Base-by-base conservation (phyloP, 2,113 vertebrate species). In the Chamaetylas fuelleborni region DNA sequence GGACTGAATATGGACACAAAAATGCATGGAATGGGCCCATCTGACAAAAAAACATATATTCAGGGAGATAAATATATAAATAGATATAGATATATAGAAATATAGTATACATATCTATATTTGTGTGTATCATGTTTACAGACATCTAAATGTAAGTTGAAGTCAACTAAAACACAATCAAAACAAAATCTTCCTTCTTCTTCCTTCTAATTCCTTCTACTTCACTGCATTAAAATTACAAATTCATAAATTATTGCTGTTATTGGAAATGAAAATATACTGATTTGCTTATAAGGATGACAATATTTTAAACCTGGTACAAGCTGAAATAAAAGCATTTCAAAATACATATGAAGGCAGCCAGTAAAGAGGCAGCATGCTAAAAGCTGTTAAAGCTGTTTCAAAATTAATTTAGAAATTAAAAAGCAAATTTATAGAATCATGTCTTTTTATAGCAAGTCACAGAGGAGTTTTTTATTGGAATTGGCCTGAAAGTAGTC, bases 401-500 rank as follows among this genome's bases (percentile, higher is more conserved):
- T 69, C 66, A 82, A 82, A 87, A 85, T 58, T 29, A 82, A 82
- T 66, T 79, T 60, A 81, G 40, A 85, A 89, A 93, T 81, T 31
- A 53, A 58, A 65, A 77, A 93, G 17, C 29, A 80, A 82, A 83
- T 66, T 87, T 34, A 58, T 88, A 62, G 79, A 90, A 54, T 45
- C 8, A 9, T 31, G 3, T 48, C 50, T 90, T 88, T 86, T 77
- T 81, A 78, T n/a, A 90, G 82, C 14, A 93, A 70, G 34, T 57
- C 93, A 82, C 62, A 60, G 61, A 88, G 45, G 71, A 83, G 24
- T 7, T 83, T 92, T 74, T 85, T 28, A 70, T 67, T 92, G 33
- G 67, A 93, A 83, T 90, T 95, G 96, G 69, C 51, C 85, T 58
- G 66, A 94, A 88, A 88, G 65, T 86, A 97, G 92, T 97, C 77